Conservation (phyloP, 92 coral and sea anemone species). For the Pocillopora grandis region DNA sequence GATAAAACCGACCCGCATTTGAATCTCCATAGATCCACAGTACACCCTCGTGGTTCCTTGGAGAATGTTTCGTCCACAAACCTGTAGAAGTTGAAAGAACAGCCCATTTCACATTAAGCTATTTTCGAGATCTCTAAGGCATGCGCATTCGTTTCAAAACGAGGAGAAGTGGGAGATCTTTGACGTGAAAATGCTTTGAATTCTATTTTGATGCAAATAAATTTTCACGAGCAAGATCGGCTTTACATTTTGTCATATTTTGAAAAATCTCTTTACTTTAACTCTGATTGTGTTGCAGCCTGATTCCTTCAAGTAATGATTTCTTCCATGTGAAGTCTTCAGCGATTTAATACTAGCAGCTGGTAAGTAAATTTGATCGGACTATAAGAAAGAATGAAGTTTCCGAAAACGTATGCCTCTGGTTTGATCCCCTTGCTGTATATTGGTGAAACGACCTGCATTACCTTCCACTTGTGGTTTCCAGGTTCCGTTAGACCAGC, state of each 20-base stretch:
- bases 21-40: slow-evolving; percentile 97
- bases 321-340: too few relatives aligned
- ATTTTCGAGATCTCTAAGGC: neutral
- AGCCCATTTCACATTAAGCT: neutral
- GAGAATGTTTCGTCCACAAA: slow-evolving; percentile 25
- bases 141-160: neutral
- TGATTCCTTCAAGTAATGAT: too few relatives aligned
- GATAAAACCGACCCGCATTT: slow-evolving; percentile 68
- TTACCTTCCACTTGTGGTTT: slow-evolving; percentile 75
- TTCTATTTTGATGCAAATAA: too few relatives aligned
- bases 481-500: slow-evolving; percentile 90
- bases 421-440: too few relatives aligned
- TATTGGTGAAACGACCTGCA: too few relatives aligned
- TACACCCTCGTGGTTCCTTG: slow-evolving; percentile 47
- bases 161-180: neutral
- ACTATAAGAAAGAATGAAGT: neutral
- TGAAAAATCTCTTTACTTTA: too few relatives aligned
- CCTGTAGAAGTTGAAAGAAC: slow-evolving; percentile 9
- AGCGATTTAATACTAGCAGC: neutral
- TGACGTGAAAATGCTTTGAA: neutral
- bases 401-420: too few relatives aligned
- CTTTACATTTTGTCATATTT: too few relatives aligned
- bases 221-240: too few relatives aligned
- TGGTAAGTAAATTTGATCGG: neutral
- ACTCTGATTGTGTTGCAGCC: too few relatives aligned